Conservation (phyloP, 1,140 invertebrate genomes). For the Cotesia chilonis region DNA sequence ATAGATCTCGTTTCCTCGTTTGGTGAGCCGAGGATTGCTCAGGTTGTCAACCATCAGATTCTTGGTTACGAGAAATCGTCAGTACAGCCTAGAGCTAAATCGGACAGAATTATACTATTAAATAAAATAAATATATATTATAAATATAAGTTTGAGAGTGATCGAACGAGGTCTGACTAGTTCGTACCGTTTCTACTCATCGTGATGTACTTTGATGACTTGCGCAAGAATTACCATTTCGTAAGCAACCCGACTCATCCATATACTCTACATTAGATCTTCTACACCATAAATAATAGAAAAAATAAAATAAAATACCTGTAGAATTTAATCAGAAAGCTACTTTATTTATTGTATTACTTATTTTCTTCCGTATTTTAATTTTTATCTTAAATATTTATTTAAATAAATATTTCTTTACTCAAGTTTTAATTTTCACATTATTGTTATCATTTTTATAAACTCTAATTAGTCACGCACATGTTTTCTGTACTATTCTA, state of each 20-base stretch:
- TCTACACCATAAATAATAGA: background rate
- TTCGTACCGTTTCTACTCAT: background rate
- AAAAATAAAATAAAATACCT: background rate
- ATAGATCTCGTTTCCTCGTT: slow-evolving; percentile 4
- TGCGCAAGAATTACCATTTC: slow-evolving; percentile 14
- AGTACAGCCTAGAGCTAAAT: too few species aligned
- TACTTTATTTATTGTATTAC: too few species aligned
- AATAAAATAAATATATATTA: too few species aligned
- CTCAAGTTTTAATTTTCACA: background rate
- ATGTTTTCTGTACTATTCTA: slow-evolving; percentile 6
- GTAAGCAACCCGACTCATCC: slow-evolving; percentile 6
- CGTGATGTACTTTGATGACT: slow-evolving; percentile 7
- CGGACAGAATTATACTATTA: too few species aligned
- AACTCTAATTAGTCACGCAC: slow-evolving; percentile 5
- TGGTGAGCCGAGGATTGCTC: background rate
- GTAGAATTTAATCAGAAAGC: too few species aligned
- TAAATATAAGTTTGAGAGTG: slow-evolving; percentile 2
- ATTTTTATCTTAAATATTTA: too few species aligned
- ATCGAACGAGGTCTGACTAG: slow-evolving; percentile 2
- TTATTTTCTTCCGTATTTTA: too few species aligned
- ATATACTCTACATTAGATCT: background rate
- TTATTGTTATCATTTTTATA: background rate
- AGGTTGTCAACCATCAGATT: slow-evolving; percentile 2
- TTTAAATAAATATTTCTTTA: background rate
- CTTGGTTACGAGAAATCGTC: too few species aligned